Evolutionary conservation across 2,797 vertebrate species (phyloP).

Genomic region (Danionella dracula): DNA sequence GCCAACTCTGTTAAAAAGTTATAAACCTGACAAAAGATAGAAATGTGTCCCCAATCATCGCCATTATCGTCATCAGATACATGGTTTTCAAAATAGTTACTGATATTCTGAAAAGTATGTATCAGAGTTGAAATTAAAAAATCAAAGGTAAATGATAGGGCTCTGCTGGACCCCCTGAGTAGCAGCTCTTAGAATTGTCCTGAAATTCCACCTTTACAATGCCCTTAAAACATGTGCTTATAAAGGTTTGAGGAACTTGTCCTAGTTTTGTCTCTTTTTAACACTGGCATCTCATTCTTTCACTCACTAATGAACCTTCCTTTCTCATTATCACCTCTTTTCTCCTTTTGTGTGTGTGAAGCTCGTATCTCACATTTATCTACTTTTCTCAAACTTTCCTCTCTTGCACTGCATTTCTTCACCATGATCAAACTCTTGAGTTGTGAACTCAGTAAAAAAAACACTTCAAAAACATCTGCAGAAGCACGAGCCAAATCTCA

Average conservation of each 20-base stretch:
- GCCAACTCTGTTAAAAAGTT: too few species aligned
- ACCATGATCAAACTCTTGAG: slow-evolving; percentile 38
- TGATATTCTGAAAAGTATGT: too few species aligned
- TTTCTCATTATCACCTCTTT: slow-evolving; percentile 8
- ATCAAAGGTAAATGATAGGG: too few species aligned
- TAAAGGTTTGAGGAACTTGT: not conserved
- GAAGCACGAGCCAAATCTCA: slow-evolving; percentile 33
- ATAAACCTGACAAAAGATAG: too few species aligned
- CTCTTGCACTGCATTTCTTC: slow-evolving; percentile 44
- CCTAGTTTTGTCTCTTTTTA: not conserved
- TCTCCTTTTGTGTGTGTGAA: slow-evolving; percentile 17
- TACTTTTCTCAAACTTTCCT: slow-evolving; percentile 48
- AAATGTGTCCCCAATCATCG: too few species aligned
- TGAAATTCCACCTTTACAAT: too few species aligned
- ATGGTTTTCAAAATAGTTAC: too few species aligned
- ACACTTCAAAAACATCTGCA: slow-evolving; percentile 43
- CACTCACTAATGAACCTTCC: slow-evolving; percentile 33
- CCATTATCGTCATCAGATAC: too few species aligned
- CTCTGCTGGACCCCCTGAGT: too few species aligned
- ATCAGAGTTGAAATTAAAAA: too few species aligned
- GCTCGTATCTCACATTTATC: slow-evolving; percentile 42
- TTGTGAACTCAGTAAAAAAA: slow-evolving; percentile 36
- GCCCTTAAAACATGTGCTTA: too few species aligned
- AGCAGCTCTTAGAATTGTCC: too few species aligned
- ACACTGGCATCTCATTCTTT: slow-evolving; percentile 13